Evolutionary conservation across 2,797 vertebrate genomes (phyloP).

Genomic region (Crocodylus rhombifer): DNA sequence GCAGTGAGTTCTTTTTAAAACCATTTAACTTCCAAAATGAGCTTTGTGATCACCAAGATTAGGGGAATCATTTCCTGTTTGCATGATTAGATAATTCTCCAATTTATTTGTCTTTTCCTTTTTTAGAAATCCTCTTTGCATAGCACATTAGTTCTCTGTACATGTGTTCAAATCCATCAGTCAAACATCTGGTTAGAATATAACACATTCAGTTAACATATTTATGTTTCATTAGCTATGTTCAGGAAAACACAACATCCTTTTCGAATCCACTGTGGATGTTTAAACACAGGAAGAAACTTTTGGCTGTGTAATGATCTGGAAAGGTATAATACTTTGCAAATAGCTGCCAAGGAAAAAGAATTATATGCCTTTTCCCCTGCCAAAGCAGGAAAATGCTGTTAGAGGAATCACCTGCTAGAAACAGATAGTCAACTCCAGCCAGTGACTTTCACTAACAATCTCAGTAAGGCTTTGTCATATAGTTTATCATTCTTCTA

Average conservation of each 20-base stretch:
- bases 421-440: conserved; percentile 27
- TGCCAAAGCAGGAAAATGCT: conserved; percentile 37
- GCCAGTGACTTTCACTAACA: conserved; percentile 37
- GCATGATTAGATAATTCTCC: neutral
- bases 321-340: conserved; percentile 34
- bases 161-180: neutral
- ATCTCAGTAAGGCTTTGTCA: conserved; percentile 32
- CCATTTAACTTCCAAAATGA: neutral
- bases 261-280: neutral
- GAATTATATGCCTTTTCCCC: conserved; percentile 2
- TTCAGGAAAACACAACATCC: conserved; percentile 24
- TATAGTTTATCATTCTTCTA: conserved; percentile 53
- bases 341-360: conserved; percentile 55
- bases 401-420: conserved; percentile 41
- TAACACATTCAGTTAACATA: neutral
- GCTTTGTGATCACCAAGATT: neutral
- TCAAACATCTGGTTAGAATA: conserved; percentile 25
- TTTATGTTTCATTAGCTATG: neutral
- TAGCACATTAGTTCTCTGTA: neutral
- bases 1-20: neutral
- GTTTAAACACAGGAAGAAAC: conserved; percentile 27
- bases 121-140: neutral
- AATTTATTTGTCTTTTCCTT: neutral
- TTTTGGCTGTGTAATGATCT: neutral
- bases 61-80: neutral